Evolutionary conservation across 2,888 invertebrate species (phyloP).

Genomic region (Brachyopa scutellaris): DNA sequence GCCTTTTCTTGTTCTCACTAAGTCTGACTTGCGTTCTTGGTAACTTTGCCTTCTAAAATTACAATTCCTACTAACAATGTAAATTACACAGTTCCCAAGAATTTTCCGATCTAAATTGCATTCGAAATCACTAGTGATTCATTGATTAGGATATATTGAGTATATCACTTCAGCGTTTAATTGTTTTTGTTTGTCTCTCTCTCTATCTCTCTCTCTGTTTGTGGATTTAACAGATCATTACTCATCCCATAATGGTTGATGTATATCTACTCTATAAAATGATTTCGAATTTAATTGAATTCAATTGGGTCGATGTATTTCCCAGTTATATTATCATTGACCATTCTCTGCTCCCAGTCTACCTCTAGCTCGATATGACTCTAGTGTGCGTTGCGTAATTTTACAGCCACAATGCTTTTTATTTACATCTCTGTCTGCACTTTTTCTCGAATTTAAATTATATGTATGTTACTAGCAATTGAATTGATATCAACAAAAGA

Average conservation of each 20-base stretch:
- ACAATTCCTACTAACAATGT: neutral
- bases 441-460: slow-evolving; percentile 3
- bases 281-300: slow-evolving; percentile 64
- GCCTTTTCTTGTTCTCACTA: too few relatives aligned
- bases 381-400: slow-evolving; percentile 15
- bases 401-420: neutral
- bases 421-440: neutral
- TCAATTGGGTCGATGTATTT: slow-evolving; percentile 60
- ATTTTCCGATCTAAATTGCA: slow-evolving; percentile 3
- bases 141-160: slow-evolving; percentile 43
- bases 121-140: slow-evolving; percentile 38
- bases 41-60: neutral
- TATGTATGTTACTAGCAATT: slow-evolving; percentile 8
- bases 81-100: neutral
- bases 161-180: too few relatives aligned
- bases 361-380: neutral
- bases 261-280: slow-evolving; percentile 30
- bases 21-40: neutral
- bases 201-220: slow-evolving; percentile 7
- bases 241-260: slow-evolving; percentile 41
- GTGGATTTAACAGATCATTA: slow-evolving; percentile 58
- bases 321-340: slow-evolving; percentile 20
- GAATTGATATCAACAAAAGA: neutral
- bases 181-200: too few relatives aligned
- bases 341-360: slow-evolving; percentile 1